Conservation (phyloP, 2,113 vertebrate genomes). For the Chaetodon trifascialis region DNA sequence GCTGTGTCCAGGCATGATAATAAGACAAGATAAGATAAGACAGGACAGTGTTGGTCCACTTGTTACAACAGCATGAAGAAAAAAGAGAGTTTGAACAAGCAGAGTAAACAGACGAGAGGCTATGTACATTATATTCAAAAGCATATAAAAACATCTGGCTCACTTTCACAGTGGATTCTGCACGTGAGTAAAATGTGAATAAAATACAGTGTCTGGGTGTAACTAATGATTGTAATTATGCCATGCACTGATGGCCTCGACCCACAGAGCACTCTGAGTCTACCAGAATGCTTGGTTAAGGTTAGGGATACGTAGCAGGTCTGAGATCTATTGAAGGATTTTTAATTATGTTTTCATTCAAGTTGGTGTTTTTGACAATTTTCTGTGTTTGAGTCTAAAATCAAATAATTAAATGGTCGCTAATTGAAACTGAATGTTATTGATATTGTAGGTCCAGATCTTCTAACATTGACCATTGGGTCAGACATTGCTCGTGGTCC, state of each 20-base stretch:
- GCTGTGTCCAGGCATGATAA: not conserved
- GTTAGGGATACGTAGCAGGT: not conserved
- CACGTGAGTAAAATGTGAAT: too few species aligned
- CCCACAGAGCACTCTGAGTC: not conserved
- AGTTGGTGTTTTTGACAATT: not conserved
- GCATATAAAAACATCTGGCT: too few species aligned
- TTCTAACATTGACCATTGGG: slow-evolving; percentile 89
- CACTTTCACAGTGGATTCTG: too few species aligned
- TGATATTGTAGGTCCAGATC: slow-evolving; percentile 85
- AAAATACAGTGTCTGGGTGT: not conserved
- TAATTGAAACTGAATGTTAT: not conserved
- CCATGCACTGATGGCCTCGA: not conserved
- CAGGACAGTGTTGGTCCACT: too few species aligned
- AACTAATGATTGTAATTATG: not conserved
- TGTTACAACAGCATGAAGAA: too few species aligned
- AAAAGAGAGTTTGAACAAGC: too few species aligned
- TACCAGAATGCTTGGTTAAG: not conserved
- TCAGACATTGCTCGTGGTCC: slow-evolving; percentile 91
- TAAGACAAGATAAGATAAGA: too few species aligned
- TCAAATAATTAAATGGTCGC: not conserved
- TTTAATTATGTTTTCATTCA: not conserved
- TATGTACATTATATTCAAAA: too few species aligned
- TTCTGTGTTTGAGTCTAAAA: not conserved
- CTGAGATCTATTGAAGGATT: not conserved
- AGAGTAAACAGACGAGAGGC: too few species aligned